Evolutionary conservation across 1,140 invertebrate species (phyloP).

Genomic region (Drosophila oshimai): DNA sequence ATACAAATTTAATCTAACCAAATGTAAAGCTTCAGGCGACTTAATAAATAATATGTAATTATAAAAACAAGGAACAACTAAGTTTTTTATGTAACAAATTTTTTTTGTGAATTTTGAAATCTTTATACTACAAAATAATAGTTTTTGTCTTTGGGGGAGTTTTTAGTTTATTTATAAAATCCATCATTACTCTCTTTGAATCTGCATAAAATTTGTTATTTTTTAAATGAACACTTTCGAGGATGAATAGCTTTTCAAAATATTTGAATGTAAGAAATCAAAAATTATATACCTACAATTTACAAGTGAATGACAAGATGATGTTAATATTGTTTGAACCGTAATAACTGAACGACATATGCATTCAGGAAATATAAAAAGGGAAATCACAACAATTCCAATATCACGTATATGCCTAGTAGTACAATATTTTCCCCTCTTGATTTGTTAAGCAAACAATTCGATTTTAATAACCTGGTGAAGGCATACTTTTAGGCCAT

Average conservation of each 20-base stretch:
- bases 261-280: no score
- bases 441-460: slow-evolving; percentile 24
- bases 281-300: no score
- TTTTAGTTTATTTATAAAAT: no score
- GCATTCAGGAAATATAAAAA: background rate
- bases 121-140: no score
- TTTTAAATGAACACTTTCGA: no score
- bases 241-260: no score
- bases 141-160: no score
- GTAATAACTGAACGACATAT: background rate
- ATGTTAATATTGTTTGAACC: background rate
- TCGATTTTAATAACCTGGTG: background rate
- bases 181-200: no score
- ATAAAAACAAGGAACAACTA: slow-evolving; percentile 4
- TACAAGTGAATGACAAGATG: no score
- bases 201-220: no score
- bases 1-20: slow-evolving; percentile 49
- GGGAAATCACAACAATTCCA: background rate
- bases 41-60: slow-evolving; percentile 49
- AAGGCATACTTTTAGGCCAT: slow-evolving; percentile 73
- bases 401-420: slow-evolving; percentile 37
- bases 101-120: no score
- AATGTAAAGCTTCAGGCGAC: slow-evolving; percentile 47
- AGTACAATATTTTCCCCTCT: background rate
- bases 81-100: background rate